Percentiles rank a stretch among this genome's conserved stretches.
These are phyloP conservation scores for Trinorchestia longiramus DNA, from an alignment of 1,140 invertebrate genomes.

Conservation along the genomic window DNA sequence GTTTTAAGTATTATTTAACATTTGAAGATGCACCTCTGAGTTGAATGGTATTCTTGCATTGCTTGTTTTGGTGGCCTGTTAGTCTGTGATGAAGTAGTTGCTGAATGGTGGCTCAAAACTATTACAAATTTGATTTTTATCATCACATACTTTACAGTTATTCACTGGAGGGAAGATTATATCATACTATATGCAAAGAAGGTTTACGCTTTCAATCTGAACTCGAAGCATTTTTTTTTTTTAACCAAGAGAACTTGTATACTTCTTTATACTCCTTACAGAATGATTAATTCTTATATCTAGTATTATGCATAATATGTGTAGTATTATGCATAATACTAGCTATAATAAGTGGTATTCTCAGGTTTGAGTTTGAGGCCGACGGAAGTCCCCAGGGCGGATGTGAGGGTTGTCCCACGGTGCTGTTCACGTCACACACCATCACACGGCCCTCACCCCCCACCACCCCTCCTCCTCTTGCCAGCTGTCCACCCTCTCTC, in stretches of 20 bases:
- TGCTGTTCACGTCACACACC: slow-evolving; percentile 35
- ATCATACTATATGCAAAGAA: neutral
- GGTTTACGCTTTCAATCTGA: neutral
- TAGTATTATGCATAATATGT: neutral
- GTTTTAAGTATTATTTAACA: too few relatives aligned
- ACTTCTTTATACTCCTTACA: neutral
- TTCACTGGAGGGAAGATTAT: neutral
- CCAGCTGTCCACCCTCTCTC: slow-evolving; percentile 37
- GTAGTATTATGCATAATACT: neutral
- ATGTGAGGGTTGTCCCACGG: neutral
- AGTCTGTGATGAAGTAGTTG: too few relatives aligned
- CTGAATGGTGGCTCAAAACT: too few relatives aligned
- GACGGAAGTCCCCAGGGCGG: slow-evolving; percentile 45
- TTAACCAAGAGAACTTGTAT: neutral
- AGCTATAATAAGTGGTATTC: neutral
- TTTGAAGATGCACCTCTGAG: neutral
- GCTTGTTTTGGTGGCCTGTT: neutral
- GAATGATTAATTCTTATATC: neutral
- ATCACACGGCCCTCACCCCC: slow-evolving; percentile 13
- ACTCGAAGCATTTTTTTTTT: neutral
- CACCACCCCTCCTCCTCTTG: slow-evolving; percentile 17
- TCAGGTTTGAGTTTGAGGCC: slow-evolving; percentile 62
- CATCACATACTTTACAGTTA: too few relatives aligned
- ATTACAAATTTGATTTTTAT: too few relatives aligned
- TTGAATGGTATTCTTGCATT: neutral